These are phyloP conservation scores for Mesorhabditis spiculigera DNA, from an alignment of 2,888 invertebrate species.

Conservation along the genomic window DNA sequence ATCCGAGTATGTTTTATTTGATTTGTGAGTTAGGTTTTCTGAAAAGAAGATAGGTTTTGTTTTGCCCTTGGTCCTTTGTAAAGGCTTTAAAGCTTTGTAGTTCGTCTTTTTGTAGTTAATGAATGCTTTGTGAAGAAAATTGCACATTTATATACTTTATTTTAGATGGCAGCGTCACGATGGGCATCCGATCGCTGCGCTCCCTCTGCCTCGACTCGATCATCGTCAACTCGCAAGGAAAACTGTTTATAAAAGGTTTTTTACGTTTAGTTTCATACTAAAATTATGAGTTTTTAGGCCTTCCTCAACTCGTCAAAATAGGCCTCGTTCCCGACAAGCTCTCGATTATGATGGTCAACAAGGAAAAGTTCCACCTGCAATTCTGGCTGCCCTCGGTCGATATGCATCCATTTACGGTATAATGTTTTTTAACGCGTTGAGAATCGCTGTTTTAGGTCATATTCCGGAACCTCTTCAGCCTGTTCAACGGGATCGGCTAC, in stretches of 20 bases:
- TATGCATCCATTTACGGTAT: neutral
- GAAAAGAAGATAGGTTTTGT: too few relatives aligned
- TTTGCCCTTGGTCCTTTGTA: too few relatives aligned
- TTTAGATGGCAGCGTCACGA: neutral
- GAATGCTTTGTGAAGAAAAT: too few relatives aligned
- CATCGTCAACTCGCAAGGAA: neutral
- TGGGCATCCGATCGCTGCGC: neutral
- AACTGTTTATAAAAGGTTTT: neutral
- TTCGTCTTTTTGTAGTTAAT: too few relatives aligned
- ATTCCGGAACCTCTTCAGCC: neutral
- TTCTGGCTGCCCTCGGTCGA: neutral
- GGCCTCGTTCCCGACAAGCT: neutral
- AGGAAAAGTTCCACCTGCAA: neutral
- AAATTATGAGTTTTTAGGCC: too few relatives aligned
- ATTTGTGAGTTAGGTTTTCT: too few relatives aligned
- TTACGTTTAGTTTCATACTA: neutral
- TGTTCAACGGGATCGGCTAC: conserved; percentile 1
- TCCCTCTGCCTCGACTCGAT: neutral
- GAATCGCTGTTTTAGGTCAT: neutral
- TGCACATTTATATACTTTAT: neutral
- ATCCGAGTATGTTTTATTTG: too few relatives aligned
- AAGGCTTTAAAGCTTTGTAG: too few relatives aligned
- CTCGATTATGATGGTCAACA: conserved; percentile 2
- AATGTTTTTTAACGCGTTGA: neutral
- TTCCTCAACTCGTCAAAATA: neutral